A percentile compares a stretch with the other conserved stretches of the same genome.
Evolutionary conservation across 2,113 vertebrate species (phyloP).

Genomic region (Upupa epops): DNA sequence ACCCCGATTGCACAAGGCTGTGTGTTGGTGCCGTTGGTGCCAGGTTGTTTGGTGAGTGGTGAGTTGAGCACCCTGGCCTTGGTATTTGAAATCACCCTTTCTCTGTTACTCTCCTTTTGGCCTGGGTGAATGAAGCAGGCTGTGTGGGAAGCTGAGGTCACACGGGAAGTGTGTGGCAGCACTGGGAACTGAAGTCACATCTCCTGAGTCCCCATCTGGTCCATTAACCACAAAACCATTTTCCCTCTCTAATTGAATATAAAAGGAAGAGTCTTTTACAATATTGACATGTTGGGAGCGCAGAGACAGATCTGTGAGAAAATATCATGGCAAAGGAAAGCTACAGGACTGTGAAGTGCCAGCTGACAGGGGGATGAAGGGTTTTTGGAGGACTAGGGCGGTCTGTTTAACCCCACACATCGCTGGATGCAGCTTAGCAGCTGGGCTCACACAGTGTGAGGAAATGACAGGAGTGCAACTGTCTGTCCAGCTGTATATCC

Average conservation of each 20-base stretch:
- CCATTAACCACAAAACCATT: neutral
- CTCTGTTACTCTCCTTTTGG: neutral
- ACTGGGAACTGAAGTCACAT: neutral
- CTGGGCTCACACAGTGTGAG: neutral
- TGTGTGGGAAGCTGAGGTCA: neutral
- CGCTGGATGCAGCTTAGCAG: neutral
- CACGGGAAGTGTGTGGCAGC: neutral
- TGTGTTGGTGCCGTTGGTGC: neutral
- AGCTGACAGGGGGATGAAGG: neutral
- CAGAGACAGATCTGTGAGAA: neutral
- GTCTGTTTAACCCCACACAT: neutral
- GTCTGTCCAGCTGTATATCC: neutral
- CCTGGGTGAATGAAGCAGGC: neutral
- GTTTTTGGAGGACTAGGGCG: rapidly evolving
- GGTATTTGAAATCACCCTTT: neutral
- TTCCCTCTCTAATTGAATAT: neutral
- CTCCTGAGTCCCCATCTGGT: neutral
- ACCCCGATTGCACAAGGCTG: rapidly evolving
- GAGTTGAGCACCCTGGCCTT: neutral
- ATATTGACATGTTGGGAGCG: neutral
- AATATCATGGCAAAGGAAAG: neutral
- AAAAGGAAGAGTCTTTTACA: neutral
- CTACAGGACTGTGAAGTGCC: neutral
- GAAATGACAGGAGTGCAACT: neutral
- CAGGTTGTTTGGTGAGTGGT: neutral